These are phyloP conservation scores for Micoletzkya japonica DNA, from an alignment of 2,888 invertebrate genomes.

Conservation along the genomic window DNA sequence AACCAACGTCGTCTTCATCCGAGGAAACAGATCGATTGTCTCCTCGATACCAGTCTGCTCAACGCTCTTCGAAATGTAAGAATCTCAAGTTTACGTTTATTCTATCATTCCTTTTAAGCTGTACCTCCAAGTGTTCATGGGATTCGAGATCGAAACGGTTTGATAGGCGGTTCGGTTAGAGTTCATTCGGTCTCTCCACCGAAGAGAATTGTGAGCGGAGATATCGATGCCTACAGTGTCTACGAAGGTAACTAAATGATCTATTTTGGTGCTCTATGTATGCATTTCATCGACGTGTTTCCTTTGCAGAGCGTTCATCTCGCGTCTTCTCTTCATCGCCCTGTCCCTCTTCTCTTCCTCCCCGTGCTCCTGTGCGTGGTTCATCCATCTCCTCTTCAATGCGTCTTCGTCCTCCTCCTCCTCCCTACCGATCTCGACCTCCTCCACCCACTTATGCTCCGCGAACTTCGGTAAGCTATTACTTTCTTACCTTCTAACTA, in stretches of 20 bases:
- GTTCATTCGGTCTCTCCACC: not conserved
- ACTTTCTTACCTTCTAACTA: not conserved
- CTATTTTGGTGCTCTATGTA: not conserved
- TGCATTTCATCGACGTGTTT: not conserved
- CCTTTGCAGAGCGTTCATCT: not conserved
- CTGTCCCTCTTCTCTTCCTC: slow-evolving; percentile 33
- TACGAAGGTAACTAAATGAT: too few relatives aligned
- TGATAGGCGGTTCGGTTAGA: slow-evolving; percentile 21
- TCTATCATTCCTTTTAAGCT: not conserved
- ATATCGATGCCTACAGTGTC: too few relatives aligned
- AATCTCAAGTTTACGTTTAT: not conserved
- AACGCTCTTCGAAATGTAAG: not conserved
- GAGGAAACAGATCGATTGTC: slow-evolving; percentile 43
- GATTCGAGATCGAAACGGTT: slow-evolving; percentile 14
- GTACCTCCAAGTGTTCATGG: slow-evolving; percentile 8
- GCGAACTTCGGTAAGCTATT: slow-evolving; percentile 13
- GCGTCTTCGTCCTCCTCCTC: slow-evolving; percentile 26
- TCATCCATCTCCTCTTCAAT: slow-evolving; percentile 39
- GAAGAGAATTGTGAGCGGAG: not conserved
- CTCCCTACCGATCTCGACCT: slow-evolving; percentile 16
- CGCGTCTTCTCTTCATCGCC: not conserved
- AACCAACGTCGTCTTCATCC: slow-evolving; percentile 46
- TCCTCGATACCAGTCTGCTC: slow-evolving; percentile 35
- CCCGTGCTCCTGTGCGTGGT: slow-evolving; percentile 43
- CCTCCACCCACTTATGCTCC: slow-evolving; percentile 13